Evolutionary conservation across 1,140 invertebrate genomes (phyloP).

Genomic region (Diorhabda sublineata): DNA sequence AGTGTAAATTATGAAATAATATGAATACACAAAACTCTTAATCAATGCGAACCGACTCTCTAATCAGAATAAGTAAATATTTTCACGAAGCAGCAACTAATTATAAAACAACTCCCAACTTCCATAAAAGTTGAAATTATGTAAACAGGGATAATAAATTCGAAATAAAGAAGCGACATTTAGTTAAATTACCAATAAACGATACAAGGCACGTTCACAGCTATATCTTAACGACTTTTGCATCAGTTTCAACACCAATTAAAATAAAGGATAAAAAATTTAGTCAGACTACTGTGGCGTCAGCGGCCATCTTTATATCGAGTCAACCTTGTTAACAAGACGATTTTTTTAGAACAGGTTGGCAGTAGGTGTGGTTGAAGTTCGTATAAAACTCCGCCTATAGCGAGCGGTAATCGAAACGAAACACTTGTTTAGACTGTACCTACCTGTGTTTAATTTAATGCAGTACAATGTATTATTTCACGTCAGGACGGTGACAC

Average conservation of each 20-base stretch:
- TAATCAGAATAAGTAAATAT: background rate
- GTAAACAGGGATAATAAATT: constrained; percentile 23
- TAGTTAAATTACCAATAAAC: constrained; percentile 29
- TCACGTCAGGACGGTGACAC: too few relatives aligned
- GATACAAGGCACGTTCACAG: constrained; percentile 36
- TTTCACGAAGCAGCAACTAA: background rate
- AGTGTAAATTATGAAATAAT: too few relatives aligned
- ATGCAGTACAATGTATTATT: background rate
- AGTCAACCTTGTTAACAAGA: constrained; percentile 40
- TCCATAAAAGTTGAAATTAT: constrained; percentile 21
- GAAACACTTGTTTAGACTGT: constrained; percentile 32
- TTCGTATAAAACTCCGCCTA: constrained; percentile 27
- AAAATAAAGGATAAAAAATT: constrained; percentile 38
- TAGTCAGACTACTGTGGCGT: constrained; percentile 37
- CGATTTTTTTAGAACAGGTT: constrained; percentile 43
- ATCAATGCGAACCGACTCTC: background rate
- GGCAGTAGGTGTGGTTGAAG: constrained; percentile 35
- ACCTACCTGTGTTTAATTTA: constrained; percentile 33
- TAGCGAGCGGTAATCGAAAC: constrained; percentile 32
- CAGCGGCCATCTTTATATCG: constrained; percentile 43
- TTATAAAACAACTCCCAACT: background rate
- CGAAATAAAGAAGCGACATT: constrained; percentile 15
- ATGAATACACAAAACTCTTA: too few relatives aligned
- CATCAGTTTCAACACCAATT: constrained; percentile 41
- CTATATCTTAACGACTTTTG: constrained; percentile 36